These are phyloP conservation scores for Ischnus inquisitorius DNA, from an alignment of 2,888 invertebrate species.

Conservation along the genomic window DNA sequence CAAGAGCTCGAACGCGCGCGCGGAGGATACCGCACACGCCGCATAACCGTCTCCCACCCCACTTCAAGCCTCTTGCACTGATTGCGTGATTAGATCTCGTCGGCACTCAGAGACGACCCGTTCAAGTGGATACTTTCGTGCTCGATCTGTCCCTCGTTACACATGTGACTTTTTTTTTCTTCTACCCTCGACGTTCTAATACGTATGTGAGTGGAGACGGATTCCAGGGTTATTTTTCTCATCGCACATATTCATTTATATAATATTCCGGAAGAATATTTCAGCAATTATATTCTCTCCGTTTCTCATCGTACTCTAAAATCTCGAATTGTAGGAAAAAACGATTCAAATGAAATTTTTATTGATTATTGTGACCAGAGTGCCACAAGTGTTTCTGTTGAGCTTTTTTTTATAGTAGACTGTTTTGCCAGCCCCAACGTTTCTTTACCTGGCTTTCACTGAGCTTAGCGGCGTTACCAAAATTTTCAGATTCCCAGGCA, in stretches of 20 bases:
- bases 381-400: background rate
- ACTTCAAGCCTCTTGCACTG: slow-evolving; percentile 42
- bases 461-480: slow-evolving; percentile 5
- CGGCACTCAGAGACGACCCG: slow-evolving; percentile 41
- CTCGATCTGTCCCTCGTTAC: slow-evolving; percentile 61
- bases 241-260: background rate
- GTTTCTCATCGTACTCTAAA: too few relatives aligned
- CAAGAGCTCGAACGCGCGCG: slow-evolving; percentile 48
- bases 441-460: background rate
- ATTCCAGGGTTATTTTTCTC: background rate
- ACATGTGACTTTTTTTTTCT: slow-evolving; percentile 32
- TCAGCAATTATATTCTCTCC: background rate
- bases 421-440: background rate
- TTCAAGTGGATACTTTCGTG: slow-evolving; percentile 54
- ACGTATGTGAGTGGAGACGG: background rate
- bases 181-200: background rate
- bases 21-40: slow-evolving; percentile 37
- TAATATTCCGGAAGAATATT: background rate
- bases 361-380: too few relatives aligned
- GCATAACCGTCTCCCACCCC: slow-evolving; percentile 34
- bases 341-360: too few relatives aligned
- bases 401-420: background rate
- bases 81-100: slow-evolving; percentile 66
- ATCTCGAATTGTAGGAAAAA: too few relatives aligned
- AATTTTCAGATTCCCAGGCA: slow-evolving; percentile 14